Conservation (phyloP, 2,113 vertebrate species). For the Eonycteris spelaea region DNA sequence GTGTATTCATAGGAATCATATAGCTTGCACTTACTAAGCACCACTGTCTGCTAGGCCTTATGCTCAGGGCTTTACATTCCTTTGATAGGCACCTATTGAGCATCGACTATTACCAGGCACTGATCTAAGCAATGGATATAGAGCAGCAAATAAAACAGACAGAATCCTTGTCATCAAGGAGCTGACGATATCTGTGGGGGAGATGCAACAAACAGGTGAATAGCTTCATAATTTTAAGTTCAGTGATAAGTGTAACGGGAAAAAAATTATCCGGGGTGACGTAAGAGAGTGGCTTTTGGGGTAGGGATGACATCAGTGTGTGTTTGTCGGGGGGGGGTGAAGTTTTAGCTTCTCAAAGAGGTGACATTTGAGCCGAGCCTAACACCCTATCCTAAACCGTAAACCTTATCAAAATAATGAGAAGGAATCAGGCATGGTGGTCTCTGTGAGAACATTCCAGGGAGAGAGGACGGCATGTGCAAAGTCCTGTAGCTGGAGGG, state of each 20-base stretch:
- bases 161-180: background rate
- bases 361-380: slow-evolving; percentile 45
- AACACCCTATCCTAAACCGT: background rate
- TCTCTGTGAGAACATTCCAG: background rate
- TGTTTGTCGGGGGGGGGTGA: background rate
- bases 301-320: background rate
- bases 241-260: background rate
- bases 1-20: background rate
- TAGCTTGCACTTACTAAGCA: background rate
- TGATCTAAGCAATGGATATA: background rate
- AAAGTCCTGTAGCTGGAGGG: background rate
- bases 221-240: background rate
- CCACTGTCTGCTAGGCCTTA: background rate
- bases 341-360: slow-evolving; percentile 29
- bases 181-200: background rate
- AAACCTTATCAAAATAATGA: background rate
- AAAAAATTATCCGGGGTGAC: slow-evolving; percentile 4
- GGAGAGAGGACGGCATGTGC: background rate
- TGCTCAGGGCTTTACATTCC: background rate
- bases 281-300: background rate
- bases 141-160: background rate
- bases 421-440: background rate
- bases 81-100: background rate
- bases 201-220: background rate
- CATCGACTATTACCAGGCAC: background rate